phyloP scores from a whole-genome alignment of 2,113 vertebrate genomes.

The Mandrillus leucophaeus region DNA sequence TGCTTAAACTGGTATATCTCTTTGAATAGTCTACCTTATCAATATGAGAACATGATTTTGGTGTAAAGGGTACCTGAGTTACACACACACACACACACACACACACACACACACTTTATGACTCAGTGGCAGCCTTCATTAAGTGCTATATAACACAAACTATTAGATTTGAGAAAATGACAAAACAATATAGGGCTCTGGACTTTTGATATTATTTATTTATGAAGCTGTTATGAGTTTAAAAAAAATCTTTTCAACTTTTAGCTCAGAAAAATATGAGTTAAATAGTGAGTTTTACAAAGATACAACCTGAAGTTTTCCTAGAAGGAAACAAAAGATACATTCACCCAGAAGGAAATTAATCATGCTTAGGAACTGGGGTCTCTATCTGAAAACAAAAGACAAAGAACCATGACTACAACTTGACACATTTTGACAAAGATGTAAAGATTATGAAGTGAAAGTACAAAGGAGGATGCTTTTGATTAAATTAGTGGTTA shows the following conservation, averaged over 20 bases:
- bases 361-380: constrained; percentile 1
- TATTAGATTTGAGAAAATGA: not conserved
- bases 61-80: not conserved
- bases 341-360: not conserved
- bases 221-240: not conserved
- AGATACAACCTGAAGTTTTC: not conserved
- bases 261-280: not conserved
- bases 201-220: not conserved
- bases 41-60: not conserved
- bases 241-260: not conserved
- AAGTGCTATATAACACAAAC: not conserved
- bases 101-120: not conserved
- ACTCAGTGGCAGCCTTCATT: not conserved
- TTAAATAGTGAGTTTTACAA: not conserved
- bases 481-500: constrained; percentile 59
- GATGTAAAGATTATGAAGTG: constrained; percentile 35
- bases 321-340: not conserved
- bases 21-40: not conserved
- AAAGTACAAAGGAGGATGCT: not conserved
- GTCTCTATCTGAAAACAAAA: not conserved
- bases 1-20: not conserved
- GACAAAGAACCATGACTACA: not conserved
- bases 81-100: not conserved
- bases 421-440: not conserved
- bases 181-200: not conserved